Base-by-base conservation (phyloP, 1,140 invertebrate species). In the Eumaeus atala region DNA sequence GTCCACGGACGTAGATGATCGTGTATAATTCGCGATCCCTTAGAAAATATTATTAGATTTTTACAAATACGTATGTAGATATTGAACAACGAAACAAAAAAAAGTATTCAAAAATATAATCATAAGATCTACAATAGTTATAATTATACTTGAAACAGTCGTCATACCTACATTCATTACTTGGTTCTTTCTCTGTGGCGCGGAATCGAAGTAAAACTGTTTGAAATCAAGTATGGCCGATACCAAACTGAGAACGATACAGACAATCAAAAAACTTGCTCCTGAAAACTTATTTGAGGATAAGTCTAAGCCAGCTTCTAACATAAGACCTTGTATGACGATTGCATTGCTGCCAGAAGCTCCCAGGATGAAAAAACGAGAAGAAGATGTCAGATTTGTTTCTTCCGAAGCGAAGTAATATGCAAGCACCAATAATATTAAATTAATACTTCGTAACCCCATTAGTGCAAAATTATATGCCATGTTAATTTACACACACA, bases 351-450 rank as follows among this genome's bases (percentile, higher is more conserved):
- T 58, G n/a, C 77, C 76, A 11, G 68, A 79, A 0, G 72, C 59
- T n/a, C 76, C 77, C n/a, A 68, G 54, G 47, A 72, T 67, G 10
- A 72, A 50, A 36, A 83, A 83, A 44, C 68, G 64, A 14, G 61
- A 55, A 16, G 62, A 59, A 1, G 53, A 59, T 16, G 60, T 51
- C 35, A 74, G 56, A 21, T 73, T 40, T 11, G 48, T 44, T 50
- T 58, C 47, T 61, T 81, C 77, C 1, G 74, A 75, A 35, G 55
- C 68, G 47, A 65, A 74, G 28, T 72, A 76, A 40, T 65, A 68
- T 17, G 56, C 70, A 5, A 74, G 9, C 2, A 62, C 35, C 72
- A 74, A 71, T 48, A 74, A 38, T 6, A 59, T 14, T 4, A 72
- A 49, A 42, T 60, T 51, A 8, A 72, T 17, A 36, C 72, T 71